Evolutionary conservation across 2,113 vertebrate genomes (phyloP), one percentile per base, ranked within the genome.

Genomic region (Hyperopisus bebe): DNA sequence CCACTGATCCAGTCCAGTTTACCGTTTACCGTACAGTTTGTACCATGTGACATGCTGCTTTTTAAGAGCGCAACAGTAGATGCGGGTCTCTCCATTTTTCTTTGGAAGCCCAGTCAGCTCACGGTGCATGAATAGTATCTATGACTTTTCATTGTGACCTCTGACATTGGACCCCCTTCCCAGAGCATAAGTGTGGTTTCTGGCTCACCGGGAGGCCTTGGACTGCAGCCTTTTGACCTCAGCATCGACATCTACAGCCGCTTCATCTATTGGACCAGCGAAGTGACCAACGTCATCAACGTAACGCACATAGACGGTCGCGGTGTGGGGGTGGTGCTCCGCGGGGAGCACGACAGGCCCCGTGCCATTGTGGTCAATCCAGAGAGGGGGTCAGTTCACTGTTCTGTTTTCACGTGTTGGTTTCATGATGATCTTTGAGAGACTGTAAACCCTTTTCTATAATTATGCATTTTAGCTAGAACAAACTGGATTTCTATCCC

Each of bases 211-310:
- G 95, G 95, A 0, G 98, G 97, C 58, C 96, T 97, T 90, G 96
- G 95, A 91, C 96, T 98, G 93, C 98, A 99, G 91, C 97, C 98
- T 0, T 99, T 96, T 13, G 98, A 99, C 92, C 96, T 99, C 91
- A 99, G 98, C 95, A 98, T 99, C 88, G 98, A 99, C 94, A 97
- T 99, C 95, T 99, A 98, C 94, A 99, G 98, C 95, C 98, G 98
- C 91, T 98, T 98, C 91, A 98, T 99, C 96, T 99, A 99, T 94
- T 99, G 98, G 98, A 99, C 98, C 92, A 99, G 97, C 0, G 98
- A 99, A 93, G 97, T 97, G 66, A 98, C 97, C 92, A 99, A 99
- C 82, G 98, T 98, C 90, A 98, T 99, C 92, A 99, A 99, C 1
- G 98, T 99, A 21, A 99, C 98, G 0, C 96, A 95, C 31, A 95